Evolutionary conservation across 1,140 invertebrate genomes (phyloP), one percentile per base, ranked within the genome.

Genomic region (Armadillidium nasatum): DNA sequence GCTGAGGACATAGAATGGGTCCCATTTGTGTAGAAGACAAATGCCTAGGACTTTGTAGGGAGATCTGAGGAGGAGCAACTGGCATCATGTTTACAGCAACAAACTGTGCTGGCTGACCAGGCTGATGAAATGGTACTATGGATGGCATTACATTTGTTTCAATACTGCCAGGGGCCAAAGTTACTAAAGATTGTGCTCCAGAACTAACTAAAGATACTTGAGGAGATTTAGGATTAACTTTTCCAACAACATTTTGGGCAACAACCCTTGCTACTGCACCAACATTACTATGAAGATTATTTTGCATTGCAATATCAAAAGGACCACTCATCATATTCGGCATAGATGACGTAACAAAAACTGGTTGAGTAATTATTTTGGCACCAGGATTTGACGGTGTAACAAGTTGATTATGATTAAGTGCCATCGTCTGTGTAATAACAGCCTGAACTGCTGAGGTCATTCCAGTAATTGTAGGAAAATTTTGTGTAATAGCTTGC

Each of bases 181-280:
- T 82, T 44, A 81, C 66, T n/a, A 83, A 74, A 11, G 82, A 78
- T n/a, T 81, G 74, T 15, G 80, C 74, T 75, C 82, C 81, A 33
- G 79, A 50, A 10, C 79, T 76, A 54, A 76, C 78, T 44, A 79
- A 66, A 43, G 72, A 50, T 22, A 72, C 68, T 68, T 74, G 72
- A 45, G 77, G 76, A 33, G 33, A 33, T 71, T 76, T 79, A n/a
- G 78, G 44, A 43, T 70, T 50, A 44, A 78, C 77, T 67, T 78
- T 78, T 22, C 73, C 77, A 4, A 73, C 73, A 44, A 75, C 19
- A 21, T 73, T 69, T 67, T 73, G 77, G n/a, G 74, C 46, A 19
- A 79, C 45, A 15, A 79, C 76, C 43, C 76, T 68, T 0, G 73
- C 70, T 33, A 77, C 70, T 19, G 76, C 76, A 72, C 73, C 46